phyloP scores from a whole-genome alignment of 2,113 vertebrate species.

The Procavia capensis region DNA sequence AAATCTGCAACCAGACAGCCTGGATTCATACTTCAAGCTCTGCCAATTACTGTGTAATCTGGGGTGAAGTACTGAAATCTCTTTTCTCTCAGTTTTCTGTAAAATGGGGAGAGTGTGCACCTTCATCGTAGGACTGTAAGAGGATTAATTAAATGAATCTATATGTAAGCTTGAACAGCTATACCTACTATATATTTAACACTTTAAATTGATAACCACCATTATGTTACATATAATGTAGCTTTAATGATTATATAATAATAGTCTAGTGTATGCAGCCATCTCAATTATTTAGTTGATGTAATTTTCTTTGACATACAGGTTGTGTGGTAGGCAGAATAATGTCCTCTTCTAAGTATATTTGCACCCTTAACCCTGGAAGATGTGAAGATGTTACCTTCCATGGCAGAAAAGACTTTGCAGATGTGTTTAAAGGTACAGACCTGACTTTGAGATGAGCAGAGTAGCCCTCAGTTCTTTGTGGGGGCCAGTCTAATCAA shows the following conservation, averaged over 20 bases:
- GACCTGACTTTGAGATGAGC: background rate
- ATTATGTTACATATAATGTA: background rate
- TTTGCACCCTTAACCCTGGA: background rate
- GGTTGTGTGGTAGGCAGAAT: background rate
- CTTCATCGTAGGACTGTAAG: background rate
- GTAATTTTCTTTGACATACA: background rate
- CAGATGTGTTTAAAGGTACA: background rate
- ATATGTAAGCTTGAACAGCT: background rate
- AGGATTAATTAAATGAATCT: background rate
- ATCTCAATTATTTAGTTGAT: background rate
- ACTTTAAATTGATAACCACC: background rate
- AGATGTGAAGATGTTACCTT: background rate
- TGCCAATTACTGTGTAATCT: background rate
- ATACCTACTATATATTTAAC: background rate
- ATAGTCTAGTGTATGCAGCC: background rate
- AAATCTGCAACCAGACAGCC: background rate
- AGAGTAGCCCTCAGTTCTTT: background rate
- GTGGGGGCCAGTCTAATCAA: background rate
- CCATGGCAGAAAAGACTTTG: background rate
- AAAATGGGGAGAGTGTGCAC: background rate
- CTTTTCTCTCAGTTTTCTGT: background rate
- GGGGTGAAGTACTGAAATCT: background rate
- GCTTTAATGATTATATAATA: background rate
- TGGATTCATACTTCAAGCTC: background rate
- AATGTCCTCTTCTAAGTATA: background rate